Conservation (phyloP, 2,797 vertebrate species). For the Pelochelys cantorii region DNA sequence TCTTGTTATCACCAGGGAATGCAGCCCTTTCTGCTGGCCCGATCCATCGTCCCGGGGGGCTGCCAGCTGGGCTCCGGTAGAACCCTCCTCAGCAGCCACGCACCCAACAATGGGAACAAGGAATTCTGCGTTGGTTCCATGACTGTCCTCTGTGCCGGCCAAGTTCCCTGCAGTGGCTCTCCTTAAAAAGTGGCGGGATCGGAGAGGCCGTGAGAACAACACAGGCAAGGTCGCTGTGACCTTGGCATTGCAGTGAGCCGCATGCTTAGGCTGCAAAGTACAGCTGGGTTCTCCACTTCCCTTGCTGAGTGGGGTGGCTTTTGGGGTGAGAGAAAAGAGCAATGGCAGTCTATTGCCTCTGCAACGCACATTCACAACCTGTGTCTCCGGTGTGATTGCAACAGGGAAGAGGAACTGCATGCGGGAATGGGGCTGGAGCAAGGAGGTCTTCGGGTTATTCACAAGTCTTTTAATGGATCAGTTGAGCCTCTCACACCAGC, state of each 20-base stretch:
- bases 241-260: accelerated
- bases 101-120: not conserved
- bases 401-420: not conserved
- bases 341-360: not conserved
- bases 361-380: not conserved
- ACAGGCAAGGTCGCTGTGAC: not conserved
- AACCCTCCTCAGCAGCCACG: not conserved
- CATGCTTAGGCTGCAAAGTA: accelerated
- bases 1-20: not conserved
- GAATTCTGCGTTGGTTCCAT: not conserved
- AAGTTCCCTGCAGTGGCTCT: not conserved
- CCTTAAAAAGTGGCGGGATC: accelerated
- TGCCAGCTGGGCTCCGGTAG: not conserved
- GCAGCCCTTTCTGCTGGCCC: not conserved
- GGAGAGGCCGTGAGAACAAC: not conserved
- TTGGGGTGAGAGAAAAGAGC: accelerated
- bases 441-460: not conserved
- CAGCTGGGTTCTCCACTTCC: not conserved
- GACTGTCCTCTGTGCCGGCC: not conserved
- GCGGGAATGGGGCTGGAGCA: accelerated
- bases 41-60: not conserved
- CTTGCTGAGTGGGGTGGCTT: accelerated
- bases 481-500: not conserved
- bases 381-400: not conserved
- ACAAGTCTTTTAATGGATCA: not conserved